phyloP scores from a whole-genome alignment of 2,797 vertebrate species.

The Remorina albescens region DNA sequence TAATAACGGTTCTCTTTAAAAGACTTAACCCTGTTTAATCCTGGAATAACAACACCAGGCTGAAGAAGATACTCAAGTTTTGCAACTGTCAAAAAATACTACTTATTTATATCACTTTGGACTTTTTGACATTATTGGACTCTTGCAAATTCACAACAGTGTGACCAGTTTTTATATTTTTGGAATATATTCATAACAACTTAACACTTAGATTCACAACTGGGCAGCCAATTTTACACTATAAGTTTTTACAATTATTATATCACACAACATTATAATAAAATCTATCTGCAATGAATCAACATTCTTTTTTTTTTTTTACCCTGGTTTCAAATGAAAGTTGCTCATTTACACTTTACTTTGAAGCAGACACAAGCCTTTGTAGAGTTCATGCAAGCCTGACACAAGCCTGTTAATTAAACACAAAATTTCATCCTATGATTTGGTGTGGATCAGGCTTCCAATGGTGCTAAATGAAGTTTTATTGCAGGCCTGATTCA shows the following conservation, averaged over 20 bases:
- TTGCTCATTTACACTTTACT: neutral
- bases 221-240: neutral
- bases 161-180: neutral
- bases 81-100: neutral
- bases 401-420: neutral
- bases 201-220: neutral
- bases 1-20: neutral
- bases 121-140: neutral
- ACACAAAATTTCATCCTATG: neutral
- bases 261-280: too few species aligned
- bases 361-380: neutral
- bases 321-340: neutral
- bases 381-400: neutral
- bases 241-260: neutral
- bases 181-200: neutral
- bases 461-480: neutral
- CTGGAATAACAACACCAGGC: neutral
- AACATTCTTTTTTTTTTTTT: neutral
- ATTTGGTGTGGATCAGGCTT: neutral
- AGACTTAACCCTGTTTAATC: slow-evolving; percentile 4
- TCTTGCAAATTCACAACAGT: neutral
- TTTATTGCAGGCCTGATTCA: neutral
- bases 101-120: neutral
- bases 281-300: neutral
- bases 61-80: neutral